A percentile compares a stretch with the other conserved stretches of the same genome.
phyloP scores from a whole-genome alignment of 2,113 vertebrate genomes.

The Barnardius zonarius region DNA sequence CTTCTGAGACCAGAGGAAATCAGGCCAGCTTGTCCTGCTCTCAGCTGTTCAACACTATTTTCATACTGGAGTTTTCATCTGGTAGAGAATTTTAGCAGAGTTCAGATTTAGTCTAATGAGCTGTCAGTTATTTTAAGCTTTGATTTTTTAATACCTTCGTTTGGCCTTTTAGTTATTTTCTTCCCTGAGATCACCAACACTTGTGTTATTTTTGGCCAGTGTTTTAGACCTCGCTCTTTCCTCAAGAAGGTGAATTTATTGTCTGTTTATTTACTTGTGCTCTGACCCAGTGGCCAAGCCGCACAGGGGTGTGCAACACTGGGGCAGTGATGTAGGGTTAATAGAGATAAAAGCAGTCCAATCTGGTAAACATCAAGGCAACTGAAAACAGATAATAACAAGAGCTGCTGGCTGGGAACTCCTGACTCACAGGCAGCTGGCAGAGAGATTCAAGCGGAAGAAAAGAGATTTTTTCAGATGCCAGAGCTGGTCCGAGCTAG shows the following conservation, averaged over 20 bases:
- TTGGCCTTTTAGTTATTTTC: slow-evolving; percentile 34
- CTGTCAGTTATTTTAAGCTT: slow-evolving; percentile 56
- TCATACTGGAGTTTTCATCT: slow-evolving; percentile 36
- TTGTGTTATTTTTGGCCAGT: slow-evolving; percentile 20
- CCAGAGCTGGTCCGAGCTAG: slow-evolving; percentile 48
- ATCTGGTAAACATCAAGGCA: slow-evolving; percentile 44
- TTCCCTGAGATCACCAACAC: not conserved
- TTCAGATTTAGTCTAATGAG: slow-evolving; percentile 44
- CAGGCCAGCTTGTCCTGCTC: slow-evolving; percentile 45
- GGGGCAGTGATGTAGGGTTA: not conserved
- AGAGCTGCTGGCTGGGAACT: slow-evolving; percentile 50
- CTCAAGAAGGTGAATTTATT: not conserved
- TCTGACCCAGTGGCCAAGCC: not conserved
- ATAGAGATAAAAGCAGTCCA: slow-evolving; percentile 24
- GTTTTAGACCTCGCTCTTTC: not conserved
- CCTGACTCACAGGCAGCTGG: slow-evolving; percentile 44
- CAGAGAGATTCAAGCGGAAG: slow-evolving; percentile 44
- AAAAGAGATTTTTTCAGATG: slow-evolving; percentile 50
- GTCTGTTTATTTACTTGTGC: not conserved
- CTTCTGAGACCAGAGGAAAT: slow-evolving; percentile 38
- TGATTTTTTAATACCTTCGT: slow-evolving; percentile 19
- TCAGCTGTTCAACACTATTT: slow-evolving; percentile 48
- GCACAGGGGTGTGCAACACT: not conserved
- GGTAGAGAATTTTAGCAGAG: slow-evolving; percentile 19
- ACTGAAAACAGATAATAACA: slow-evolving; percentile 48